Conservation (phyloP, 2,113 vertebrate genomes). For the Spea multiplicata region DNA sequence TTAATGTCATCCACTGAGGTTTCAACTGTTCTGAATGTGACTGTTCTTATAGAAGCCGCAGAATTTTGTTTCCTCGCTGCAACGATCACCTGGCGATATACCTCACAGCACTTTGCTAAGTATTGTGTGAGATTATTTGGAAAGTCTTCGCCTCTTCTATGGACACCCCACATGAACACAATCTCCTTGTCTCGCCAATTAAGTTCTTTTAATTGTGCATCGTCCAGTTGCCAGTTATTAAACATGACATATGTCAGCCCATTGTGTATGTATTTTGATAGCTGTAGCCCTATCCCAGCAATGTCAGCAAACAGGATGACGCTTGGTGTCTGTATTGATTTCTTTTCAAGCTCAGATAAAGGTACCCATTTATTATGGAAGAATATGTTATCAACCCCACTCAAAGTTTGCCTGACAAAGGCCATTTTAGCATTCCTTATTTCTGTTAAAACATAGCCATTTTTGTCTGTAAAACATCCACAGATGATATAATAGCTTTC, state of each 20-base stretch:
- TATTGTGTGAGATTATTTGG: constrained; percentile 57
- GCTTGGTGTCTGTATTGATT: constrained; percentile 55
- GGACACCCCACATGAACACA: constrained; percentile 74
- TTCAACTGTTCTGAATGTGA: constrained; percentile 75
- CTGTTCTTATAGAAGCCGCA: constrained; percentile 58
- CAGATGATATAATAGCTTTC: constrained; percentile 72
- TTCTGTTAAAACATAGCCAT: constrained; percentile 71
- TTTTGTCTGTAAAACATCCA: constrained; percentile 74
- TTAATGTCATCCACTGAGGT: constrained; percentile 69
- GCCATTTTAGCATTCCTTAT: constrained; percentile 68
- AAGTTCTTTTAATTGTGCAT: constrained; percentile 46
- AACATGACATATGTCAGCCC: constrained; percentile 61
- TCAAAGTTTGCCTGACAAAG: constrained; percentile 58
- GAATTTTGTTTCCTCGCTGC: constrained; percentile 59
- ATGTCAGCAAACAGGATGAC: constrained; percentile 76
- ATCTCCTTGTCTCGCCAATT: constrained; percentile 61
- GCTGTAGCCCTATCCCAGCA: constrained; percentile 65
- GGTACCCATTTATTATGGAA: constrained; percentile 70
- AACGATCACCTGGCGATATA: constrained; percentile 71
- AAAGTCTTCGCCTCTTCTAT: constrained; percentile 66
- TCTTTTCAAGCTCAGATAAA: constrained; percentile 37
- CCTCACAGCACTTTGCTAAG: constrained; percentile 72
- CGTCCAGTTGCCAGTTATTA: constrained; percentile 54
- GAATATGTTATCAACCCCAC: constrained; percentile 65
- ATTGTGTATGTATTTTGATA: constrained; percentile 65